phyloP scores from a whole-genome alignment of 1,140 invertebrate genomes.

The Hyles vespertilio region DNA sequence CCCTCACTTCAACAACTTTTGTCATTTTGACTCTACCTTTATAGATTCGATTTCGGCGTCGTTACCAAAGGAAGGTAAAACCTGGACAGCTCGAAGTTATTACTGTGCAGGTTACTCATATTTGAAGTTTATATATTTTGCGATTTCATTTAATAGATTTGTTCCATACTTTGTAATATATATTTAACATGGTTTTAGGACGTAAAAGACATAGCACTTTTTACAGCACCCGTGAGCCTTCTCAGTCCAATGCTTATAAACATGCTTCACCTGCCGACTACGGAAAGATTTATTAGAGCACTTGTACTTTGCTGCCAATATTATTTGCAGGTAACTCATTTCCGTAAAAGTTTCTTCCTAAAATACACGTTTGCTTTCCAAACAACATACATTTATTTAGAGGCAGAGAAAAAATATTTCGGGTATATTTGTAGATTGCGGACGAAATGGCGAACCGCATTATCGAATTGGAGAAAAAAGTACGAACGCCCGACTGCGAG shows the following conservation, averaged over 20 bases:
- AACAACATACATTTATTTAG: neutral
- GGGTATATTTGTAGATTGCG: conserved; percentile 61
- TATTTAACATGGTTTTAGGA: conserved; percentile 48
- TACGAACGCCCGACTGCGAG: conserved; percentile 76
- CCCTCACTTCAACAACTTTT: neutral
- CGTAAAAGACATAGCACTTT: conserved; percentile 80
- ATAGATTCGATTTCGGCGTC: conserved; percentile 76
- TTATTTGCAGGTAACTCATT: conserved; percentile 71
- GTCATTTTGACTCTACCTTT: conserved; percentile 24
- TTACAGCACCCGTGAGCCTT: conserved; percentile 71
- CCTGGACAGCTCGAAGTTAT: conserved; percentile 75
- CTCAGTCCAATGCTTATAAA: conserved; percentile 77
- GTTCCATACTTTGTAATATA: neutral
- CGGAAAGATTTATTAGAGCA: conserved; percentile 79
- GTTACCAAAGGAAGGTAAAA: conserved; percentile 76
- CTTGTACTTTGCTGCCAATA: conserved; percentile 79
- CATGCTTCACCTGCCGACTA: conserved; percentile 76
- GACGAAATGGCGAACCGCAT: conserved; percentile 74
- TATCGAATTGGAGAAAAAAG: conserved; percentile 74
- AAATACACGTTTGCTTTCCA: too few relatives aligned
- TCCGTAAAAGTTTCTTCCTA: neutral
- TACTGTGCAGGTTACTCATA: conserved; percentile 73
- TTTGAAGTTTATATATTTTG: neutral
- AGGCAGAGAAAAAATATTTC: neutral
- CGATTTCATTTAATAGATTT: conserved; percentile 8